Evolutionary conservation across 2,888 invertebrate species (phyloP).

Genomic region (Cerastoderma edule): DNA sequence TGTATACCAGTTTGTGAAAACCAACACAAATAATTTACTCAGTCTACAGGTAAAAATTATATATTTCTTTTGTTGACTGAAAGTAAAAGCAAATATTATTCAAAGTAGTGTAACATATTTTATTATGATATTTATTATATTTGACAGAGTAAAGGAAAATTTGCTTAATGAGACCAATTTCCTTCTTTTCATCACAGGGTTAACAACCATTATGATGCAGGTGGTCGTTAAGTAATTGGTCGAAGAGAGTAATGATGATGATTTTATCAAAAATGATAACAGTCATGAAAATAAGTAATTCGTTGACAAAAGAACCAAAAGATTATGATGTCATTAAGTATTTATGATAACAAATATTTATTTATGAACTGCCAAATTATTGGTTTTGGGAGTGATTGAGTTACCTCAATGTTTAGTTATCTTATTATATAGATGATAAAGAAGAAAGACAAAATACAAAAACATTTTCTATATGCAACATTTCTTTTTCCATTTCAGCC

Average conservation of each 20-base stretch:
- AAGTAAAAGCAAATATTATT: too few species aligned
- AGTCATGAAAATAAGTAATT: too few species aligned
- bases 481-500: conserved; percentile 56
- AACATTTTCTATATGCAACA: neutral
- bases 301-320: too few species aligned
- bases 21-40: conserved; percentile 92
- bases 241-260: too few species aligned
- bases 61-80: neutral
- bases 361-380: neutral
- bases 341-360: neutral
- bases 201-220: too few species aligned
- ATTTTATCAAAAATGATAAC: too few species aligned
- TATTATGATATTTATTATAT: too few species aligned
- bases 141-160: too few species aligned
- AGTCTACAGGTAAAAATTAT: conserved; percentile 89
- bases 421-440: neutral
- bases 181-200: neutral
- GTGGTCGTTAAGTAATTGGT: too few species aligned
- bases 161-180: too few species aligned
- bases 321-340: neutral
- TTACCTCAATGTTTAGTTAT: neutral
- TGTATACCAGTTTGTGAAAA: conserved; percentile 93
- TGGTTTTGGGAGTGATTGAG: neutral
- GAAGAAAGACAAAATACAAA: neutral
- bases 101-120: too few species aligned